A percentile compares a stretch with the other conserved stretches of the same genome.
Evolutionary conservation across 2,113 vertebrate genomes (phyloP).

Genomic region (Campylomormyrus numenius): DNA sequence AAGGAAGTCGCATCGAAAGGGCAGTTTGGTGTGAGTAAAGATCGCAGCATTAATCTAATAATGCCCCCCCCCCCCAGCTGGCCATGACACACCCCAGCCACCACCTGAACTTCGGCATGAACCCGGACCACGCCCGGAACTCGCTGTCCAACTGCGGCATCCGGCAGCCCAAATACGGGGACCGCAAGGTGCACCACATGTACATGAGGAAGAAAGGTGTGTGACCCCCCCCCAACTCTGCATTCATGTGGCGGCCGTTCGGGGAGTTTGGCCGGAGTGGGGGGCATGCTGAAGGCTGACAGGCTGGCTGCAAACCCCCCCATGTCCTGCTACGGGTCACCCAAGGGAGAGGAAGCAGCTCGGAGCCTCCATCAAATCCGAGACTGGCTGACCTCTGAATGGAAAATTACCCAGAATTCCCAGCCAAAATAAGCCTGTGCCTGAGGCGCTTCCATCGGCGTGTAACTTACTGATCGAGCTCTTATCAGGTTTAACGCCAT

Average conservation of each 20-base stretch:
- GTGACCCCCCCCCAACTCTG: neutral
- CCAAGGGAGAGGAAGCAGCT: neutral
- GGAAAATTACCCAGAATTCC: neutral
- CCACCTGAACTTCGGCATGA: conserved; percentile 99
- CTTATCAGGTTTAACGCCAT: no score
- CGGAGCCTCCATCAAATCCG: neutral
- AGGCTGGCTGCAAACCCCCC: neutral
- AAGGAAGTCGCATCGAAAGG: neutral
- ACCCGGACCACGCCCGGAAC: conserved; percentile 94
- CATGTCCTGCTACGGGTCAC: neutral
- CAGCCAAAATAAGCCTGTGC: neutral
- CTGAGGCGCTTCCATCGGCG: neutral
- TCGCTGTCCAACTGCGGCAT: conserved; percentile 97
- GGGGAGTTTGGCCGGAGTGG: neutral
- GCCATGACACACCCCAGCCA: conserved; percentile 98
- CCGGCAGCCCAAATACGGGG: conserved; percentile 94
- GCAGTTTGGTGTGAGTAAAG: neutral
- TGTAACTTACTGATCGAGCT: neutral
- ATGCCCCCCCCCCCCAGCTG: conserved; percentile 57
- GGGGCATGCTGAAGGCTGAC: neutral
- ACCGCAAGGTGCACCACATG: conserved; percentile 97
- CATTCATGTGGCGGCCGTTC: neutral
- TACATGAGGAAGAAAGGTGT: conserved; percentile 97
- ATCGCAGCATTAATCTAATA: neutral
- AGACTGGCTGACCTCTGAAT: neutral